Percentiles rank a stretch among this genome's conserved stretches.
These are phyloP conservation scores for Buceros bicornis DNA, from an alignment of 2,797 vertebrate genomes.

Conservation along the genomic window DNA sequence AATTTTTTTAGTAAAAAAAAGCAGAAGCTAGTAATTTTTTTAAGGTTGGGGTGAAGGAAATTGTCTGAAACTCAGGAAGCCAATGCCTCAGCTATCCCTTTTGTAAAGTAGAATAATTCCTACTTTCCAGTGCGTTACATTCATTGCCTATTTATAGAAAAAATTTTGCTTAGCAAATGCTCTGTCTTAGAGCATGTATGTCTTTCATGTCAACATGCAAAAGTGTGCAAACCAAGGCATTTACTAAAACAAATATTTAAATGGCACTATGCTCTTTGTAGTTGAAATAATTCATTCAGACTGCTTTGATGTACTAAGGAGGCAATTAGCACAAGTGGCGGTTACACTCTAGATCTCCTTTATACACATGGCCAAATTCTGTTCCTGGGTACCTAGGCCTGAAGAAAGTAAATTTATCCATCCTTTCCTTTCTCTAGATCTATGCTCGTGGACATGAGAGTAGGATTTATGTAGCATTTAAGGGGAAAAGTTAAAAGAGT, in stretches of 20 bases:
- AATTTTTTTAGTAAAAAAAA: background rate
- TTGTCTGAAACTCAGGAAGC: background rate
- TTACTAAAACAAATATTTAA: background rate
- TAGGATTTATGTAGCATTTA: background rate
- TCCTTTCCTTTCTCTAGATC: background rate
- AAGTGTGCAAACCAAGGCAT: background rate
- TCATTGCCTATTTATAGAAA: background rate
- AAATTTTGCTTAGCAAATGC: background rate
- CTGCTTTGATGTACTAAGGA: background rate
- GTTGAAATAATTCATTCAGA: background rate
- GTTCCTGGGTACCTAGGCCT: background rate
- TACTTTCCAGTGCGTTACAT: background rate
- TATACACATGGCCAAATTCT: background rate
- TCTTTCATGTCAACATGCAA: background rate
- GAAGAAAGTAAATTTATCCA: background rate
- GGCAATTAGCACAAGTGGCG: background rate
- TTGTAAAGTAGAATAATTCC: background rate
- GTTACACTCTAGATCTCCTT: background rate
- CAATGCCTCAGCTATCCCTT: background rate
- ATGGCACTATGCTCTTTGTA: background rate
- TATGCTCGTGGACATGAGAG: accelerated
- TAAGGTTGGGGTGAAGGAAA: accelerated
- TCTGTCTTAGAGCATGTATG: background rate
- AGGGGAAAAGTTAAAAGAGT: background rate
- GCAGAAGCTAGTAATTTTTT: background rate